Evolutionary conservation across 1,140 invertebrate genomes (phyloP).

Genomic region (Eciton burchellii): DNA sequence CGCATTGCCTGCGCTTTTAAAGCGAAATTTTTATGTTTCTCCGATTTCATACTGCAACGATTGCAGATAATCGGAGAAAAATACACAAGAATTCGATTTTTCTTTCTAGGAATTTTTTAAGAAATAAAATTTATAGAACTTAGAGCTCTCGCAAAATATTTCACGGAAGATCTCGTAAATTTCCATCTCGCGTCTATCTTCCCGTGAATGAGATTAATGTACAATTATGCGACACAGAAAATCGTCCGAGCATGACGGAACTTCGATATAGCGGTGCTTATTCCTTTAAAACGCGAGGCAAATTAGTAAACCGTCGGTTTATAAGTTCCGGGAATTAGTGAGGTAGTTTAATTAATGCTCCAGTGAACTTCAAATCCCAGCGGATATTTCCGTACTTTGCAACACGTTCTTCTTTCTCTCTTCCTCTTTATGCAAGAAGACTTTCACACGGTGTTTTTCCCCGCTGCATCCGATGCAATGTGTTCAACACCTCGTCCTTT

Average conservation of each 20-base stretch:
- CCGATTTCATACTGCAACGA: neutral
- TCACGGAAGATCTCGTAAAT: conserved; percentile 41
- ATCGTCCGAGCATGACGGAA: conserved; percentile 24
- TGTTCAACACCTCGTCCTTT: conserved; percentile 19
- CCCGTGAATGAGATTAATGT: conserved; percentile 40
- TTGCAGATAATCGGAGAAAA: neutral
- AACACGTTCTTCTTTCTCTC: conserved; percentile 32
- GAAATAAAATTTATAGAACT: conserved; percentile 37
- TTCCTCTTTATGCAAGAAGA: neutral
- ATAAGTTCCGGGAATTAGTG: conserved; percentile 58
- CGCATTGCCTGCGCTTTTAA: neutral
- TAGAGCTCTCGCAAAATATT: conserved; percentile 19
- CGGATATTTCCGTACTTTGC: conserved; percentile 54
- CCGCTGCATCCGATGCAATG: neutral
- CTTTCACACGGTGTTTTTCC: conserved; percentile 39
- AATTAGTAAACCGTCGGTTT: conserved; percentile 61
- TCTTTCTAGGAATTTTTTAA: too few species aligned
- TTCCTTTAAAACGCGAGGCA: conserved; percentile 53
- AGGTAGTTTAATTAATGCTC: conserved; percentile 60
- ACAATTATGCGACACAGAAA: conserved; percentile 50
- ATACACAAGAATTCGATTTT: neutral
- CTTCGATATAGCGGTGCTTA: conserved; percentile 58
- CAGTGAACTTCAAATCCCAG: conserved; percentile 58
- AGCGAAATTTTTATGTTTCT: conserved; percentile 14
- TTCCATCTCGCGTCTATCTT: neutral